These are phyloP conservation scores for Rhinoptilus africanus DNA, from an alignment of 2,113 vertebrate genomes.

Conservation along the genomic window DNA sequence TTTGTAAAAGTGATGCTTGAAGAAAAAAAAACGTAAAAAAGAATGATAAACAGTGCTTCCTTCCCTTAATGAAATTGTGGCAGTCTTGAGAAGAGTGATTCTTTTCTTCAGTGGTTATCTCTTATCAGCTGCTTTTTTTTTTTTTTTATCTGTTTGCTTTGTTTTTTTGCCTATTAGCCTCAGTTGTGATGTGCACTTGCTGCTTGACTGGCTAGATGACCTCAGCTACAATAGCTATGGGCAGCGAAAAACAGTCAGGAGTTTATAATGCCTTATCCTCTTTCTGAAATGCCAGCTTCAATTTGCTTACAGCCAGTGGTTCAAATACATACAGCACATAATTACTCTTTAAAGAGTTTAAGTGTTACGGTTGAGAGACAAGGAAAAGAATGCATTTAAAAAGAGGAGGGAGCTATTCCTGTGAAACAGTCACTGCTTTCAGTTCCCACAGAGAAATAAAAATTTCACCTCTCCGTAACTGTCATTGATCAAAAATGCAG, in stretches of 20 bases:
- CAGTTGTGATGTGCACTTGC: neutral
- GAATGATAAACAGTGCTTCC: neutral
- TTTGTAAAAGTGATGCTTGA: neutral
- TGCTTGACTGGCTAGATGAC: slow-evolving; percentile 13
- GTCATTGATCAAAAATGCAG: neutral
- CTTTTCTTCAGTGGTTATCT: neutral
- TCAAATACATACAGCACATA: neutral
- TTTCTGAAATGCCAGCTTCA: slow-evolving; percentile 22
- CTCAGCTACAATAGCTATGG: neutral
- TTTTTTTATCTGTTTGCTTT: neutral
- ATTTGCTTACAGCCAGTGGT: neutral
- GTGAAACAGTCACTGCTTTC: neutral
- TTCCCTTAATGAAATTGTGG: slow-evolving; percentile 8
- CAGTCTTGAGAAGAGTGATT: neutral
- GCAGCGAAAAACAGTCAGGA: neutral
- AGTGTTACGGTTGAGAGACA: neutral
- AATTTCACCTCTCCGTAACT: neutral
- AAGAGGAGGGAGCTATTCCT: neutral
- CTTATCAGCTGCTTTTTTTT: neutral
- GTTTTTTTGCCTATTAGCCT: neutral
- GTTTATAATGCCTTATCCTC: neutral
- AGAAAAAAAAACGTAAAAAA: neutral
- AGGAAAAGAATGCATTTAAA: neutral
- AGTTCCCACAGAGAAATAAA: neutral
- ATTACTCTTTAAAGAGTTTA: neutral